Base-by-base conservation (phyloP, 2,888 invertebrate species). In the Drosophila histrio region DNA sequence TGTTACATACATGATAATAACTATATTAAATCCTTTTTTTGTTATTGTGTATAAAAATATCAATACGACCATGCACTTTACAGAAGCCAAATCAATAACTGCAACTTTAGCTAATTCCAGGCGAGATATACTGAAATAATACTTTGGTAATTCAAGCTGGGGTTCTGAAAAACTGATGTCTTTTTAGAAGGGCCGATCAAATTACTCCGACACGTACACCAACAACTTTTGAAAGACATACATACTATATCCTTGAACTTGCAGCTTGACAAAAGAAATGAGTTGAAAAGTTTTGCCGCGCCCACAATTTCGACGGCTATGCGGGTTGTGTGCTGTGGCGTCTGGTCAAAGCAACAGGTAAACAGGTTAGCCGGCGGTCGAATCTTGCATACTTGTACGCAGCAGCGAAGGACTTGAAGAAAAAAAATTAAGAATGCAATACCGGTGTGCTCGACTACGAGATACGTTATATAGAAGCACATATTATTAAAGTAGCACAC, bases 1-100 rank as follows among this genome's bases (percentile, higher is more conserved):
- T n/a, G 11, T 30, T 30, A n/a, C 11, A n/a, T 21, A 39, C 11
- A 39, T 21, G 11, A 11, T 43, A n/a, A 43, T 5, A 6, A 11
- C 15, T 15, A 6, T 15, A 6, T 26, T 26, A 11, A 6, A 17
- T 6, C 2, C 17, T 11, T 43, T 43, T 11, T 26, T 21, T 1
- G 2, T 44, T 11, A 6, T n/a, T 15, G 15, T 2, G 22, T 54
- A 39, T 32, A 43, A 30, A 30, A 46, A 46, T 17, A 15, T 28
- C 24, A 28, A n/a, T 28, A 9, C 8, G 13, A 15, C 13, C 11
- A 24, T 8, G 24, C 41, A 47, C 15, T 26, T 49, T 54, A 81
- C 88, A 84, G 88, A 88, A 90, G 89, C 84, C 83, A 79, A 89
- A 80, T 87, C 80, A 87, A 81, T 82, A 83, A 75, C 67, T 65